Base-by-base conservation (phyloP, 2,113 vertebrate species). In the Copsychus sechellarum region DNA sequence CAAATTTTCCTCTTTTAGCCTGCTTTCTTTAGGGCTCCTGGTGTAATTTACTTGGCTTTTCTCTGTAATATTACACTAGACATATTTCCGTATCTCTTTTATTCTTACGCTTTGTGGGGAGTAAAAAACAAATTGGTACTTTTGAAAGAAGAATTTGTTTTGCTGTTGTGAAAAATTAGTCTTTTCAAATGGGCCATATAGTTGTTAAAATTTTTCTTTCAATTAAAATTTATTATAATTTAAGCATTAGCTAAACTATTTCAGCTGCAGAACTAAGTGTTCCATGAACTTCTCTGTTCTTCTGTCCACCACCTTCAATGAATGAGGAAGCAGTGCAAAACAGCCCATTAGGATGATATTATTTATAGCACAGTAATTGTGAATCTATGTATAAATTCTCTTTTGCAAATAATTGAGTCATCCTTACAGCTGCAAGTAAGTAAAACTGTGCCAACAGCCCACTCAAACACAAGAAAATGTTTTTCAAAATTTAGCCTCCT, bases 371-470 rank as follows among this genome's bases (percentile, higher is more conserved):
- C 12, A 61, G 38, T 86, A 86, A 81, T 86, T 90, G 15, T 42
- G 34, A 57, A 81, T 91, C 91, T 89, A 61, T 69, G 31, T 92
- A 92, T 92, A 83, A 90, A 54, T 6, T 28, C 38, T 83, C 29
- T 89, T 92, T 84, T 8, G 1, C 57, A 91, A 94, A 64, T 73
- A 95, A 72, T 47, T 91, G 58, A 93, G 64, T 95, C 76, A 82
- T 90, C 76, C 29, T 90, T 95, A 80, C 90, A 95, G 90, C 79
- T 96, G 81, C 88, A 86, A 85, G 29, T 78, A 83, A 70, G 34
- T 64, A 58, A 11, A 81, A 71, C 9, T 81, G 69, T 82, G 58
- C 56, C 54, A 87, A 61, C 42, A 4, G 3, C 38, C 29, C 23
- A 54, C 31, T 80, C 20, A 24, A 67, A 34, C 62, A 79, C 53